These are phyloP conservation scores for Sciaenops ocellatus DNA, from an alignment of 2,797 vertebrate genomes.

Conservation along the genomic window DNA sequence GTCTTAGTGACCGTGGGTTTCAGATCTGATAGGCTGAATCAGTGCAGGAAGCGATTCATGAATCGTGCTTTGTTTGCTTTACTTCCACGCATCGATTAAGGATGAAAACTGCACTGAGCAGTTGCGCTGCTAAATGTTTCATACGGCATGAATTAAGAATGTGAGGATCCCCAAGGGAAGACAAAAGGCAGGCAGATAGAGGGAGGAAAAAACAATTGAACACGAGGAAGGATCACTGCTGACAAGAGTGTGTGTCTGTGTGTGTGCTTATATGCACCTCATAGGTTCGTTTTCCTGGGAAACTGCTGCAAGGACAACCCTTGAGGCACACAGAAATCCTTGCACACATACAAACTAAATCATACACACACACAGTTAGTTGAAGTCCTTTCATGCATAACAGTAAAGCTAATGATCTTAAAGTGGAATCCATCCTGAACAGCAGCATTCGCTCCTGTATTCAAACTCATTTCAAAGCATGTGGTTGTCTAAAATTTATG, in stretches of 20 bases:
- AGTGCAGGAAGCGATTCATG: slow-evolving; percentile 46
- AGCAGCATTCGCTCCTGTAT: slow-evolving; percentile 55
- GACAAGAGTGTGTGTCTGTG: slow-evolving; percentile 11
- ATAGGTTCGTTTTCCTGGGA: slow-evolving; percentile 42
- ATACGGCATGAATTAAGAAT: slow-evolving; percentile 69
- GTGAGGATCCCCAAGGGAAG: slow-evolving; percentile 40
- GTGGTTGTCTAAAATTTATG: slow-evolving; percentile 49
- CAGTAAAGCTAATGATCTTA: slow-evolving; percentile 73
- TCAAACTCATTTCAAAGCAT: slow-evolving; percentile 58
- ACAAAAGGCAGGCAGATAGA: slow-evolving; percentile 25
- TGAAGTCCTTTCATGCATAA: slow-evolving; percentile 69
- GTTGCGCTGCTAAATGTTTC: slow-evolving; percentile 70
- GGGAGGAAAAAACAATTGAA: slow-evolving; percentile 36
- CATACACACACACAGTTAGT: slow-evolving; percentile 34
- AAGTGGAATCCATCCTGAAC: slow-evolving; percentile 68
- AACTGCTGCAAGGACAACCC: slow-evolving; percentile 33
- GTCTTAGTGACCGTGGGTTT: slow-evolving; percentile 49
- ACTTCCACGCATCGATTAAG: slow-evolving; percentile 57
- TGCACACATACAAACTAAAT: slow-evolving; percentile 31
- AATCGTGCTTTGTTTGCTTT: slow-evolving; percentile 60
- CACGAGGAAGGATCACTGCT: slow-evolving; percentile 10
- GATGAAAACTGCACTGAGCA: slow-evolving; percentile 41
- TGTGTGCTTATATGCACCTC: slow-evolving; percentile 9
- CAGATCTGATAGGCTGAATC: slow-evolving; percentile 40
- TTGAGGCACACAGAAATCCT: slow-evolving; percentile 27